phyloP scores from a whole-genome alignment of 2,888 invertebrate species.

The Stenodema calcarata region DNA sequence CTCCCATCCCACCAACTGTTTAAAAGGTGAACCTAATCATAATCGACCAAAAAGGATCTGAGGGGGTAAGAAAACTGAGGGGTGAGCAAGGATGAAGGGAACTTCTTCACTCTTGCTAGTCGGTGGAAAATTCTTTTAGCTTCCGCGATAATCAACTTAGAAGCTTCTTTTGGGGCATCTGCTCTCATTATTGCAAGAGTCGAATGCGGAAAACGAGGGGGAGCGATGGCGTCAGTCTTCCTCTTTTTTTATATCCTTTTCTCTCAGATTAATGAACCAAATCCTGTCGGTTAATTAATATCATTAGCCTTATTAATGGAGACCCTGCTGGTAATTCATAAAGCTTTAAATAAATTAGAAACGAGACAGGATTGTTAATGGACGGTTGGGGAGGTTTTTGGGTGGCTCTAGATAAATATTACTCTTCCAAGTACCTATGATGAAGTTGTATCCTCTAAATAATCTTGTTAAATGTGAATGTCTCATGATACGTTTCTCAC shows the following conservation, averaged over 20 bases:
- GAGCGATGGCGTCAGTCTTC: not conserved
- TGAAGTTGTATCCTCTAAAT: no score
- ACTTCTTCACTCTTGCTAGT: constrained; percentile 36
- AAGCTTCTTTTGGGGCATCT: constrained; percentile 44
- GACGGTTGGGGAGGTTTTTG: no score
- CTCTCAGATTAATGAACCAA: constrained; percentile 40
- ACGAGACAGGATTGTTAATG: constrained; percentile 13
- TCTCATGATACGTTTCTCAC: no score
- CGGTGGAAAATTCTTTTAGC: constrained; percentile 29
- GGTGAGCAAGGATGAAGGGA: not conserved
- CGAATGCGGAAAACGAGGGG: constrained; percentile 9
- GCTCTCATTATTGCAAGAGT: constrained; percentile 42
- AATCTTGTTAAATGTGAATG: no score
- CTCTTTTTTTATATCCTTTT: not conserved
- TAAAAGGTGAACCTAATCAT: constrained; percentile 40
- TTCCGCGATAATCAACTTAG: constrained; percentile 41
- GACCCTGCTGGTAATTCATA: not conserved
- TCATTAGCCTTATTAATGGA: constrained; percentile 39
- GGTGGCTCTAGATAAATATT: no score
- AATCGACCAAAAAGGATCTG: constrained; percentile 16
- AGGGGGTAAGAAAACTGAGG: not conserved
- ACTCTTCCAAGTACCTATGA: no score
- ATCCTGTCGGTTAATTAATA: constrained; percentile 42
- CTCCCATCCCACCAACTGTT: not conserved
- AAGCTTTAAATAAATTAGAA: constrained; percentile 26